A percentile compares a stretch with the other conserved stretches of the same genome.
Evolutionary conservation across 2,797 vertebrate species (phyloP).

Genomic region (Emys orbicularis): DNA sequence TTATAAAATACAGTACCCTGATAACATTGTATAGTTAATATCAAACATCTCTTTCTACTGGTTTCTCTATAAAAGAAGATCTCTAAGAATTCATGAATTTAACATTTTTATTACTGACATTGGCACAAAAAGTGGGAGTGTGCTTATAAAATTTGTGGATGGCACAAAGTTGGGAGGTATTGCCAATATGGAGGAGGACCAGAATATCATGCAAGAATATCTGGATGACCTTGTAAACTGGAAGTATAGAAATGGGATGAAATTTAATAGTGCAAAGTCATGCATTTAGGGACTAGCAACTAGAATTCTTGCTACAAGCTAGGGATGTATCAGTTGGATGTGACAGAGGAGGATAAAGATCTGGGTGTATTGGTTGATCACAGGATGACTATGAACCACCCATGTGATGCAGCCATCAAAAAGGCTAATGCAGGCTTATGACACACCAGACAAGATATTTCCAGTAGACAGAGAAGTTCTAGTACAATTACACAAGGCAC

Average conservation of each 20-base stretch:
- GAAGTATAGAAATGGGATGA: background rate
- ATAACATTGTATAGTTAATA: constrained; percentile 7
- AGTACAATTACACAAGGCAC: background rate
- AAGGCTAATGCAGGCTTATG: background rate
- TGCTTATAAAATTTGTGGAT: background rate
- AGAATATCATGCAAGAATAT: background rate
- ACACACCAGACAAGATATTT: background rate
- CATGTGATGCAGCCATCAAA: background rate
- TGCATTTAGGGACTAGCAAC: background rate
- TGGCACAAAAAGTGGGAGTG: background rate
- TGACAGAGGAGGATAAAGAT: background rate
- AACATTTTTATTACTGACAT: background rate
- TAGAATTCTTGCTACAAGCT: background rate
- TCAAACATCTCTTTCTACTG: background rate
- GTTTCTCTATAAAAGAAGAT: constrained; percentile 15
- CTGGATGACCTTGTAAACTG: background rate
- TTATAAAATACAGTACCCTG: constrained; percentile 22
- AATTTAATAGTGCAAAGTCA: background rate
- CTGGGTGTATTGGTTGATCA: background rate
- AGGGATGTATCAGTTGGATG: background rate
- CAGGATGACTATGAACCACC: background rate
- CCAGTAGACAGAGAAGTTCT: background rate
- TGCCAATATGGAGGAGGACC: background rate
- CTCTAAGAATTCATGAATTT: background rate
- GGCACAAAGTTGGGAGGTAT: background rate